Conservation (phyloP, 30 jellyfish, hydroid and myxozoan species). For the Chrysaora quinquecirrha region DNA sequence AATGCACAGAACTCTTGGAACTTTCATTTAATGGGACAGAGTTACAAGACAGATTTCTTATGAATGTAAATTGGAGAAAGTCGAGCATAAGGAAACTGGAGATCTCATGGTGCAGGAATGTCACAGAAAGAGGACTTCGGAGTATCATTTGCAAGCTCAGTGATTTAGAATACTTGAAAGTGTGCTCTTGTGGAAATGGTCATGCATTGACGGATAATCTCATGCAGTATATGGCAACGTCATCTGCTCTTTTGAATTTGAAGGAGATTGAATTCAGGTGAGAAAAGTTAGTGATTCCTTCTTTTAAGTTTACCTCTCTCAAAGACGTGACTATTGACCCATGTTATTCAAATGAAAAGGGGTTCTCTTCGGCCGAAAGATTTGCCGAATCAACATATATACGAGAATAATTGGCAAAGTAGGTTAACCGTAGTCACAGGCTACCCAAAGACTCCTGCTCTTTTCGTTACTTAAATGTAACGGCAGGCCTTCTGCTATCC, state of each 20-base stretch:
- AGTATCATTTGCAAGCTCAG: slow-evolving; percentile 13
- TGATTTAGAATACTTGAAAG: slow-evolving; percentile 16
- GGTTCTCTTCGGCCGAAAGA: not conserved
- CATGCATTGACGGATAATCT: slow-evolving; percentile 49
- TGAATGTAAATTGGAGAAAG: slow-evolving; percentile 14
- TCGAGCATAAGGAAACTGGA: slow-evolving; percentile 12
- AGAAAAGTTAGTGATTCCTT: not conserved
- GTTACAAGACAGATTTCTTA: slow-evolving; percentile 13
- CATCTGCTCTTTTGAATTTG: not conserved
- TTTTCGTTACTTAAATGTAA: not conserved
- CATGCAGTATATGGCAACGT: slow-evolving; percentile 10
- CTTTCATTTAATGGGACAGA: slow-evolving; percentile 32
- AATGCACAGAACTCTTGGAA: slow-evolving; percentile 23
- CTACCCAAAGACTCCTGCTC: not conserved
- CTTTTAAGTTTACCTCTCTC: not conserved
- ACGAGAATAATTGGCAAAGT: not conserved
- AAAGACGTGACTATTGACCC: not conserved
- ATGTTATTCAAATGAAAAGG: not conserved
- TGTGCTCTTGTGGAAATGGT: slow-evolving; percentile 53
- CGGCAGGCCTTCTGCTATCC: too few relatives aligned
- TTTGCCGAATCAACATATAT: not conserved
- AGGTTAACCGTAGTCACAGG: not conserved
- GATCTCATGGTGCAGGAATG: slow-evolving; percentile 61
- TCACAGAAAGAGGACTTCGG: slow-evolving; percentile 39
- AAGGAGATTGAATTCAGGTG: slow-evolving; percentile 22